Evolutionary conservation across 2,888 invertebrate genomes (phyloP).

Genomic region (Pachymerium ferrugineum): DNA sequence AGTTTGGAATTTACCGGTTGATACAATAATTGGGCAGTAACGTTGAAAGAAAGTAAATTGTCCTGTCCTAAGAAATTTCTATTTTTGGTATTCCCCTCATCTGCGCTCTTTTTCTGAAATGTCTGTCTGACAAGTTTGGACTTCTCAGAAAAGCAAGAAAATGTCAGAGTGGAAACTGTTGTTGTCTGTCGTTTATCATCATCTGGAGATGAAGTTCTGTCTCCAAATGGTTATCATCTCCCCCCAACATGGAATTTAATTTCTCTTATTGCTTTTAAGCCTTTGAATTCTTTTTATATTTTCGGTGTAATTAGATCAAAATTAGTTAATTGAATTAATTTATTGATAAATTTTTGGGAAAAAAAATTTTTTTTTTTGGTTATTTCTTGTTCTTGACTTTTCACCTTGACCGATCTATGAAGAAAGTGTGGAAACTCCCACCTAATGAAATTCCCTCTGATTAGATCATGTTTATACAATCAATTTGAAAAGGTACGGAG

Average conservation of each 20-base stretch:
- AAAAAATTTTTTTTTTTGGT: too few relatives aligned
- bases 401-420: neutral
- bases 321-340: neutral
- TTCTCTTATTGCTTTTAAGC: neutral
- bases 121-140: neutral
- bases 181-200: constrained; percentile 21
- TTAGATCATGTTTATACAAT: constrained; percentile 21
- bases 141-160: neutral
- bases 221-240: neutral
- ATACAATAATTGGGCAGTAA: too few relatives aligned
- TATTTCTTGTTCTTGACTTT: too few relatives aligned
- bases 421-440: neutral
- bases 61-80: too few relatives aligned
- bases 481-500: constrained; percentile 14
- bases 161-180: neutral
- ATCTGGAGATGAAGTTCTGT: constrained; percentile 2
- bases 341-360: too few relatives aligned
- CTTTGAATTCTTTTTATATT: neutral
- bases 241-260: neutral
- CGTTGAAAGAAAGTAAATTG: too few relatives aligned
- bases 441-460: neutral
- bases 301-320: neutral
- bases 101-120: neutral
- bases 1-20: too few relatives aligned
- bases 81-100: neutral